Conservation (phyloP, 2,797 vertebrate species). For the Anabas testudineus region DNA sequence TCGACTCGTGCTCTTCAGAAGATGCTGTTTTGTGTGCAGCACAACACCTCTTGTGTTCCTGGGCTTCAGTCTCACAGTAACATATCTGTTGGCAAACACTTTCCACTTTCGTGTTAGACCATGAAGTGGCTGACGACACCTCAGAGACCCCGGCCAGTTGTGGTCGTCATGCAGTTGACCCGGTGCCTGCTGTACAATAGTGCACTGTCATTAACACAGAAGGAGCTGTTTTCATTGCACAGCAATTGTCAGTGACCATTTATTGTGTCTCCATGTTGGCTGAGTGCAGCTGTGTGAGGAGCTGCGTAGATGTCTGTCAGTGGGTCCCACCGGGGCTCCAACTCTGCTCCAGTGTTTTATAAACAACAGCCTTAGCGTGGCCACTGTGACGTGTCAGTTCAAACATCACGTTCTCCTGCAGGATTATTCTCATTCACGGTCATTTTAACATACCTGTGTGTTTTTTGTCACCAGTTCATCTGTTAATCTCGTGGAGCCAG, state of each 20-base stretch:
- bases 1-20: conserved; percentile 16
- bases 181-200: conserved; percentile 75
- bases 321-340: conserved; percentile 26
- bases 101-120: conserved; percentile 43
- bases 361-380: conserved; percentile 58
- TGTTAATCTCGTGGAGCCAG: conserved; percentile 20
- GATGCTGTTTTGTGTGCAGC: conserved; percentile 26
- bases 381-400: conserved; percentile 54
- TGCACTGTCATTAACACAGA: conserved; percentile 76
- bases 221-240: conserved; percentile 75
- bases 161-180: conserved; percentile 66
- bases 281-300: conserved; percentile 65
- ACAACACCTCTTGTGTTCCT: conserved; percentile 56
- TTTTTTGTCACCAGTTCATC: conserved; percentile 46
- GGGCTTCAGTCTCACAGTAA: conserved; percentile 55
- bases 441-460: conserved; percentile 30
- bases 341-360: conserved; percentile 68
- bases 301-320: conserved; percentile 37
- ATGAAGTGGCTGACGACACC: conserved; percentile 70
- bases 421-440: conserved; percentile 5
- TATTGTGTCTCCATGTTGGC: conserved; percentile 53
- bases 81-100: conserved; percentile 55
- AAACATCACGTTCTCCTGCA: conserved; percentile 44
- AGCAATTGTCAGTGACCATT: conserved; percentile 63
- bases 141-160: conserved; percentile 52